phyloP scores from a whole-genome alignment of 2,888 invertebrate genomes.

The Dynastes hyllus region DNA sequence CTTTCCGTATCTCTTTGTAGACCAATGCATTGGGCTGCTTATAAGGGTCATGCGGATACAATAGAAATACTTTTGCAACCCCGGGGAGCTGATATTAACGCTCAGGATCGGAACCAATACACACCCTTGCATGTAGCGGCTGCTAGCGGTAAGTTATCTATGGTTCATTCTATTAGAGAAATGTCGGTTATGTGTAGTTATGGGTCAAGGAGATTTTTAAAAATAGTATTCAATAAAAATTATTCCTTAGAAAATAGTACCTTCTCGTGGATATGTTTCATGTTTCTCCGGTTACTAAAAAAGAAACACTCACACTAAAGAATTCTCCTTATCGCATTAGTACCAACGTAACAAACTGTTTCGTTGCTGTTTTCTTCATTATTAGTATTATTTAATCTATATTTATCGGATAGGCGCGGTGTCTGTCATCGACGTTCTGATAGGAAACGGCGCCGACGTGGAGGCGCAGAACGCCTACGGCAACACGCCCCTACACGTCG shows the following conservation, averaged over 20 bases:
- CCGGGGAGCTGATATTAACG: conserved; percentile 72
- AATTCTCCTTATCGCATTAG: no score
- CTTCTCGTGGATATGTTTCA: no score
- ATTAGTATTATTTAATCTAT: no score
- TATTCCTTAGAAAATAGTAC: no score
- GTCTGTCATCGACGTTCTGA: conserved; percentile 66
- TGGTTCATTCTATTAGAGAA: no score
- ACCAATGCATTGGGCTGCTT: conserved; percentile 78
- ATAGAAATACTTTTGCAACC: conserved; percentile 69
- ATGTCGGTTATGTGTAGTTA: no score
- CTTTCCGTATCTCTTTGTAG: conserved; percentile 59
- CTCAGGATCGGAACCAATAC: conserved; percentile 72
- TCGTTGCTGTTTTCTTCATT: neutral
- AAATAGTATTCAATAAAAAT: no score
- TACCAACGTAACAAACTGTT: no score
- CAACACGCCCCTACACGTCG: conserved; percentile 76
- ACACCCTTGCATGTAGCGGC: conserved; percentile 79
- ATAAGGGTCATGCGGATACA: conserved; percentile 74
- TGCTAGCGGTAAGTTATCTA: conserved; percentile 70
- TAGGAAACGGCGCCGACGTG: conserved; percentile 74
- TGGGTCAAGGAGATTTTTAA: no score
- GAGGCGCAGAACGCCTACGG: conserved; percentile 76
- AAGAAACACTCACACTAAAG: no score
- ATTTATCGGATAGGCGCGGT: conserved; percentile 60
- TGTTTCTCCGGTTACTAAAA: no score